A percentile compares a stretch with the other conserved stretches of the same genome.
phyloP scores from a whole-genome alignment of 2,797 vertebrate species.

The Megaceryle alcyon region DNA sequence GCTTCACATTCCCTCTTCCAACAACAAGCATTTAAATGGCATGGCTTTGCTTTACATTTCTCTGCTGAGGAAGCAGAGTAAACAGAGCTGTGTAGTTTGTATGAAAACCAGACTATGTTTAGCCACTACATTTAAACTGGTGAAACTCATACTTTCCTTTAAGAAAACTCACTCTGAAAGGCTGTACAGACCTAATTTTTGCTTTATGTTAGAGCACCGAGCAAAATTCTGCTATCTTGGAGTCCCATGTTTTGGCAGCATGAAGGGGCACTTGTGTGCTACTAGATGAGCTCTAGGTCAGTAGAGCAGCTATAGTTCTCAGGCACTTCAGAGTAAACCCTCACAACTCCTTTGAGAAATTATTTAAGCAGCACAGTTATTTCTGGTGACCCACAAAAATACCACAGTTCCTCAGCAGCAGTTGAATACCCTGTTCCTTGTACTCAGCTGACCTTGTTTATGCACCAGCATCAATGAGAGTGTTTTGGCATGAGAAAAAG shows the following conservation, averaged over 20 bases:
- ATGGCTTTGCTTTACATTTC: not conserved
- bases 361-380: slow-evolving; percentile 41
- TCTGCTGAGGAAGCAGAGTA: not conserved
- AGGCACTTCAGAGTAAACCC: not conserved
- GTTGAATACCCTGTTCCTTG: slow-evolving; percentile 40
- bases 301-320: not conserved
- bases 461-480: not conserved
- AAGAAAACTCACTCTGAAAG: not conserved
- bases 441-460: slow-evolving; percentile 67
- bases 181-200: not conserved
- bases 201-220: not conserved
- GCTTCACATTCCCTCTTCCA: not conserved
- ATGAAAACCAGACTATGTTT: not conserved
- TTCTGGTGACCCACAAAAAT: slow-evolving; percentile 63
- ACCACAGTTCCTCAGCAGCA: slow-evolving; percentile 31
- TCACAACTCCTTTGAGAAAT: slow-evolving; percentile 28
- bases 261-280: not conserved
- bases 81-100: not conserved
- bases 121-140: not conserved
- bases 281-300: slow-evolving; percentile 34
- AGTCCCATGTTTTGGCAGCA: not conserved
- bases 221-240: not conserved
- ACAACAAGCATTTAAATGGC: not conserved
- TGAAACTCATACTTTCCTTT: not conserved
- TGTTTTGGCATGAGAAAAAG: slow-evolving; percentile 32